A percentile compares a stretch with the other conserved stretches of the same genome.
phyloP scores from a whole-genome alignment of 2,113 vertebrate species.

The Excalfactoria chinensis region DNA sequence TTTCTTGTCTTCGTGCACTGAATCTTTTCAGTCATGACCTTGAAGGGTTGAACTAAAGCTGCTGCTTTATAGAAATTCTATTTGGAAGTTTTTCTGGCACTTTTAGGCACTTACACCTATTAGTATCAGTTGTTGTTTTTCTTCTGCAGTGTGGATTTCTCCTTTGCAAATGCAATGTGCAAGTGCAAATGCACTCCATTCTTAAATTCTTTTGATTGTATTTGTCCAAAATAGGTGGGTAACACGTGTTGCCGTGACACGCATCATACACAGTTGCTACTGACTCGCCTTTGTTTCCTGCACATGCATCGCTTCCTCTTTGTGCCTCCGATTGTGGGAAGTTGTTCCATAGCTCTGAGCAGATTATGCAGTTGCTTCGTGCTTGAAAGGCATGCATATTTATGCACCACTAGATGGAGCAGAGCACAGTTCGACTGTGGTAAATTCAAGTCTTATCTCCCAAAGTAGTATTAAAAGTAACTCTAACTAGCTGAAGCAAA shows the following conservation, averaged over 20 bases:
- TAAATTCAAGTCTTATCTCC: not conserved
- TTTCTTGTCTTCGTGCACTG: not conserved
- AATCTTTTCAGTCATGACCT: not conserved
- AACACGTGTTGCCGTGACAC: not conserved
- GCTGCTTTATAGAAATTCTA: not conserved
- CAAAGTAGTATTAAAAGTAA: not conserved
- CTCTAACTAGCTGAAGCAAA: not conserved
- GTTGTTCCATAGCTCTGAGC: not conserved
- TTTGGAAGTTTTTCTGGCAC: not conserved
- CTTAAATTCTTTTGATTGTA: accelerated
- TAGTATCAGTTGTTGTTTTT: not conserved
- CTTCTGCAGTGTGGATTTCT: not conserved
- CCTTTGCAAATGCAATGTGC: not conserved
- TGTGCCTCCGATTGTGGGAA: accelerated
- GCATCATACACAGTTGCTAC: not conserved
- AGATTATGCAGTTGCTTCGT: accelerated
- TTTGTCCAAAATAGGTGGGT: not conserved
- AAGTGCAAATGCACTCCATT: not conserved
- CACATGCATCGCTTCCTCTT: not conserved
- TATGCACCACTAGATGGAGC: constrained; percentile 23
- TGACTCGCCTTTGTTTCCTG: not conserved
- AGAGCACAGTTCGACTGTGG: not conserved
- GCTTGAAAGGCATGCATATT: not conserved
- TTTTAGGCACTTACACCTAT: not conserved
- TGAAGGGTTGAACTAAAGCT: not conserved